Base-by-base conservation (phyloP, 2,888 invertebrate genomes). In the Tolmerus cingulatus region DNA sequence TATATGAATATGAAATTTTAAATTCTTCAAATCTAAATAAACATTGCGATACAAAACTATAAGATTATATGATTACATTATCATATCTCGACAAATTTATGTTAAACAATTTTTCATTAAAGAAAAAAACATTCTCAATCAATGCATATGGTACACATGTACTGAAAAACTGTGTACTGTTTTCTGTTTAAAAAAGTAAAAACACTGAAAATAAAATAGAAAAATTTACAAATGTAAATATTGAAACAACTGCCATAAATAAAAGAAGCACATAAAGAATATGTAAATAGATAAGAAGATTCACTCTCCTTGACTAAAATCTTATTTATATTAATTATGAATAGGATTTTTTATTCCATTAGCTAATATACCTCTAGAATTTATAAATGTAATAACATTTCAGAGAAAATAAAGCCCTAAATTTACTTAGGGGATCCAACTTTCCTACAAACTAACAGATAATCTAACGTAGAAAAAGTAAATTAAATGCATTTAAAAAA, bases 161-260 rank as follows among this genome's bases (percentile, higher is more conserved):
- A 9, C 19, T 55, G 19, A 5, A 66, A 51, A 23, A 27, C 66
- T 66, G 66, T 66, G 19, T 27, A 66, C 66, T 66, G 27, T 66
- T 66, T 66, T 27, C 66, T n/a, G 19, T 19, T 66, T 66, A 66
- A 19, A 55, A 19, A 55, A 19, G 3, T 66, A 66, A 57, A 57
- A 23, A 57, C 23, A 37, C 9, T 37, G 9, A 66, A 66, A 66
- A 46, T 19, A 55, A 43, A 78, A 19, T 40, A 78, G 51, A 66
- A 12, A 66, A 23, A 19, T 66, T 66, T 66, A 66, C 66, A 66
- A 66, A 27, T 82, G 82, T 82, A 82, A 82, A 82, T 82, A 82
- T 12, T 23, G 16, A 82, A 82, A 57, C n/a, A 82, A 82, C 82
- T 82, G 82, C 82, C 82, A 82, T 82, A 82, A 51, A 30, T 82